Evolutionary conservation across 1,140 invertebrate genomes (phyloP).

Genomic region (Drosophila auraria): DNA sequence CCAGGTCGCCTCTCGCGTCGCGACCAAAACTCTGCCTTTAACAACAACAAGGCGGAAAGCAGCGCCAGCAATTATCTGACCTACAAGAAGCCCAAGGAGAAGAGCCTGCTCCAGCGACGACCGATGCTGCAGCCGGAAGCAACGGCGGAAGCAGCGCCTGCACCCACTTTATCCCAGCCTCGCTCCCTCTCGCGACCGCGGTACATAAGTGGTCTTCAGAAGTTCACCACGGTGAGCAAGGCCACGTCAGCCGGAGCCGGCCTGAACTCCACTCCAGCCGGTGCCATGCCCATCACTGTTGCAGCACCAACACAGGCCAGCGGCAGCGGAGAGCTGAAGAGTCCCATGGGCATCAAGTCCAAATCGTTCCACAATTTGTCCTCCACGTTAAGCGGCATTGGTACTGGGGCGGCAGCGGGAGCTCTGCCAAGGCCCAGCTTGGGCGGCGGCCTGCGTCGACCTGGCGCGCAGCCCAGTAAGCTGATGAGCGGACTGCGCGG

Average conservation of each 20-base stretch:
- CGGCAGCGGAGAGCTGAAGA: slow-evolving; percentile 63
- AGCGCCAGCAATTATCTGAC: slow-evolving; percentile 65
- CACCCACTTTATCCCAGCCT: slow-evolving; percentile 30
- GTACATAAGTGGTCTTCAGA: slow-evolving; percentile 77
- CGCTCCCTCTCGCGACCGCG: slow-evolving; percentile 79
- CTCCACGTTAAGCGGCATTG: slow-evolving; percentile 52
- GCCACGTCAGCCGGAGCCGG: slow-evolving; percentile 76
- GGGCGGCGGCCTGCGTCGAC: slow-evolving; percentile 47
- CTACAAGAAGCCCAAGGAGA: slow-evolving; percentile 80
- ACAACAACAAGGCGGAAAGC: slow-evolving; percentile 32
- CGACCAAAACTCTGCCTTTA: slow-evolving; percentile 41
- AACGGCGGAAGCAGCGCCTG: neutral
- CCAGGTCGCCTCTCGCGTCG: slow-evolving; percentile 59
- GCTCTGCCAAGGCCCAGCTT: slow-evolving; percentile 46
- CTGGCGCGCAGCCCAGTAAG: slow-evolving; percentile 41
- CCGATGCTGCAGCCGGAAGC: slow-evolving; percentile 43
- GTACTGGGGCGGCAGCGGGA: slow-evolving; percentile 2
- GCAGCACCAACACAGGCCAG: slow-evolving; percentile 6
- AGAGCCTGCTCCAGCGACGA: slow-evolving; percentile 39
- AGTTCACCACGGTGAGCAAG: slow-evolving; percentile 72
- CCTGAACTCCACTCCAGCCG: slow-evolving; percentile 53
- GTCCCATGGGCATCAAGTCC: slow-evolving; percentile 84
- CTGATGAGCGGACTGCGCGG: slow-evolving; percentile 21
- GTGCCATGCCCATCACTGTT: neutral
- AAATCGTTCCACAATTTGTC: slow-evolving; percentile 84